These are phyloP conservation scores for Platynereis dumerilii DNA, from an alignment of 2,888 invertebrate genomes.

Conservation along the genomic window DNA sequence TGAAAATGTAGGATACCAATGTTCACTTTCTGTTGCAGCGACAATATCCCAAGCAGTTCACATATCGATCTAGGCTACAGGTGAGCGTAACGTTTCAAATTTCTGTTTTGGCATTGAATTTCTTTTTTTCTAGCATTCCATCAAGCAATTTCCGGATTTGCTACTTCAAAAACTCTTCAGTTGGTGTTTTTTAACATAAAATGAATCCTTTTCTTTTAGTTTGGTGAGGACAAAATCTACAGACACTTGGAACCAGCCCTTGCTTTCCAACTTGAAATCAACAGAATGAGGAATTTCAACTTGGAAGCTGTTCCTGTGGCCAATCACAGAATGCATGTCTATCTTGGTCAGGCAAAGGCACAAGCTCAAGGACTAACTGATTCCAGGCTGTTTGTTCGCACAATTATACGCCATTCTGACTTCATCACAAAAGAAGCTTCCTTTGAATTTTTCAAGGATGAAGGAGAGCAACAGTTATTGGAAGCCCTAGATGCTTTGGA, in stretches of 20 bases:
- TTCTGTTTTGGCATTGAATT: too few relatives aligned
- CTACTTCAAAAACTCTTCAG: too few relatives aligned
- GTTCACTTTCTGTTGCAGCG: conserved; percentile 48
- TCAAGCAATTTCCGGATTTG: too few relatives aligned
- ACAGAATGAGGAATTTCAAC: conserved; percentile 92
- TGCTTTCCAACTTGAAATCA: conserved; percentile 95
- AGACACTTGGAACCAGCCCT: conserved; percentile 96
- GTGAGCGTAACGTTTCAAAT: conserved; percentile 53
- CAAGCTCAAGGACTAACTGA: conserved; percentile 92
- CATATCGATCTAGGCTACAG: conserved; percentile 64
- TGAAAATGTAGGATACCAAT: too few relatives aligned
- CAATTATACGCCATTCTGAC: conserved; percentile 96
- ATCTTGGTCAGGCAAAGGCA: conserved; percentile 92
- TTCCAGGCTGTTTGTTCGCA: conserved; percentile 94
- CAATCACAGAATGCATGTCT: conserved; percentile 98
- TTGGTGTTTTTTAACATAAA: too few relatives aligned
- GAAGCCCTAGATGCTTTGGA: conserved; percentile 99
- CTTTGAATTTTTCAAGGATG: conserved; percentile 96
- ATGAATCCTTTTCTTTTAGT: conserved; percentile 64
- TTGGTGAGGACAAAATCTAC: conserved; percentile 93
- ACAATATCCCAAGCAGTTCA: conserved; percentile 67
- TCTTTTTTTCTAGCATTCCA: too few relatives aligned
- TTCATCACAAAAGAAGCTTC: conserved; percentile 97
- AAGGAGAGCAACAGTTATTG: conserved; percentile 91
- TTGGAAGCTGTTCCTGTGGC: conserved; percentile 93